Percentiles rank a stretch among this genome's conserved stretches.
Conservation (phyloP, 2,797 vertebrate genomes). For the Erethizon dorsatum region DNA sequence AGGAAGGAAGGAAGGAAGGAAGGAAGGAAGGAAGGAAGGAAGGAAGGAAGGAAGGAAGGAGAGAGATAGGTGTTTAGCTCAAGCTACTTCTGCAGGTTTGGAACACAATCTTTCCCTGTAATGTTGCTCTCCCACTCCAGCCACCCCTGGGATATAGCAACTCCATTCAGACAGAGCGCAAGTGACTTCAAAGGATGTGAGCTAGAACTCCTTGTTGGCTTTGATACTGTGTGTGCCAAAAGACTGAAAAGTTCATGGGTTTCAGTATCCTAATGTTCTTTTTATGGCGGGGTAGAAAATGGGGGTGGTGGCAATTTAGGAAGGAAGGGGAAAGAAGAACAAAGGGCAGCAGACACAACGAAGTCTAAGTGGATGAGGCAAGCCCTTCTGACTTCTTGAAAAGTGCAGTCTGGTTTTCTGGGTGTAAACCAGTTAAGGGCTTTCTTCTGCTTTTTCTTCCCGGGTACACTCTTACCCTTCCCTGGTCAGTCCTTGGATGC, state of each 20-base stretch:
- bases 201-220: neutral
- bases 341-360: conserved; percentile 65
- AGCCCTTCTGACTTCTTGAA: conserved; percentile 69
- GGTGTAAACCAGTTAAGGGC: neutral
- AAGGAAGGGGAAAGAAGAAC: neutral
- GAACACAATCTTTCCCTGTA: conserved; percentile 13
- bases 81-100: neutral
- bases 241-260: neutral
- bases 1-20: neutral
- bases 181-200: conserved; percentile 58
- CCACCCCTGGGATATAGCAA: neutral
- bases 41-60: neutral
- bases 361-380: conserved; percentile 51
- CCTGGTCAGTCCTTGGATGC: neutral
- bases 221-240: neutral
- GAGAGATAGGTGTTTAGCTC: neutral
- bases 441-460: conserved; percentile 48
- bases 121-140: conserved; percentile 11
- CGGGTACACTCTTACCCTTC: neutral
- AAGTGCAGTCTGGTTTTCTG: conserved; percentile 49
- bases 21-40: neutral
- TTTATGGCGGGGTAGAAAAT: neutral
- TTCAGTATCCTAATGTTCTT: conserved; percentile 2
- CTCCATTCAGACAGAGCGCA: neutral
- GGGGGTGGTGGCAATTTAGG: neutral